A percentile compares a stretch with the other conserved stretches of the same genome.
Evolutionary conservation across 2,113 vertebrate species (phyloP).

Genomic region (Pygoscelis antarcticus): DNA sequence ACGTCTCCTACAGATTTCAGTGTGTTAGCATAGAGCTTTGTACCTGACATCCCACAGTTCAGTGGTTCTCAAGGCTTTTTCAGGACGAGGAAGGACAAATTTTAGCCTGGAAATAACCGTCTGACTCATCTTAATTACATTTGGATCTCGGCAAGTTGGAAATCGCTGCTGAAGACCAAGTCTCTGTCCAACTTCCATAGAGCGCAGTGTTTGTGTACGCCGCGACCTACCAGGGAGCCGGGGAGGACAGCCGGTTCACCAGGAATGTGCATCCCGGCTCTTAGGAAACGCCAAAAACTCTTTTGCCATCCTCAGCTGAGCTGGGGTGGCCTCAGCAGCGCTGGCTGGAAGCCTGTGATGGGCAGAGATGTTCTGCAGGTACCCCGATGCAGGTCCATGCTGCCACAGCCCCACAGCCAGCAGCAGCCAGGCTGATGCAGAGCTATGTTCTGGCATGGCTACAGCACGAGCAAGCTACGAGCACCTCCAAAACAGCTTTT

Average conservation of each 20-base stretch:
- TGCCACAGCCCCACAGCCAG: neutral
- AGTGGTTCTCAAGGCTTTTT: neutral
- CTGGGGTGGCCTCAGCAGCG: fast-evolving
- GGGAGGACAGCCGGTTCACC: neutral
- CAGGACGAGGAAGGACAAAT: neutral
- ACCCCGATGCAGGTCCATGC: neutral
- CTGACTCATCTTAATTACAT: neutral
- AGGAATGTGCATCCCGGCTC: fast-evolving
- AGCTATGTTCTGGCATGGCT: neutral
- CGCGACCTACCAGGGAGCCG: neutral
- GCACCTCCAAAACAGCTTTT: neutral
- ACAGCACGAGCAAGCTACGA: neutral
- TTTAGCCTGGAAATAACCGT: constrained; percentile 19
- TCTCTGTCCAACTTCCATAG: constrained; percentile 22
- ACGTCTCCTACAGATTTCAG: neutral
- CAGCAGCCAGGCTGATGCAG: neutral
- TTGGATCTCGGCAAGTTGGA: neutral
- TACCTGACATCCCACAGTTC: neutral
- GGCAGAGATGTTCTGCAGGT: neutral
- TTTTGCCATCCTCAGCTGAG: neutral
- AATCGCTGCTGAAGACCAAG: constrained; percentile 18
- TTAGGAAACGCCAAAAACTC: neutral
- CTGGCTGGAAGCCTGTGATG: neutral
- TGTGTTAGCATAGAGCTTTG: neutral
- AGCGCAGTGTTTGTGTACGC: constrained; percentile 12